These are phyloP conservation scores for Spatulosminthurus flaviceps DNA, from an alignment of 2,888 invertebrate genomes.

Conservation along the genomic window DNA sequence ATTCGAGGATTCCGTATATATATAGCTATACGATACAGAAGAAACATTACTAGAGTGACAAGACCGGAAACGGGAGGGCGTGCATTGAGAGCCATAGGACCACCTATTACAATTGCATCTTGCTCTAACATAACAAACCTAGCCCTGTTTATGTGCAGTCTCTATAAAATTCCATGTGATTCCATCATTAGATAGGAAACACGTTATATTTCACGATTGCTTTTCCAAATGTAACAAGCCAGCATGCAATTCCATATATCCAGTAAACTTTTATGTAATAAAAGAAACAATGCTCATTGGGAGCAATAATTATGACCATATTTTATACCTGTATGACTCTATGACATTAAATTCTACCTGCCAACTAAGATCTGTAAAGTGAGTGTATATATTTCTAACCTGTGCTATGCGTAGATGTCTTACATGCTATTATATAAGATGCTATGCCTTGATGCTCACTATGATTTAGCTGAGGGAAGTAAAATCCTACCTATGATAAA, in stretches of 20 bases:
- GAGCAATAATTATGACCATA: neutral
- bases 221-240: neutral
- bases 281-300: neutral
- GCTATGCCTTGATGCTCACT: too few species aligned
- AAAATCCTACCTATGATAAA: too few species aligned
- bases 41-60: too few species aligned
- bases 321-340: neutral
- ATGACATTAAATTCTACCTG: too few species aligned
- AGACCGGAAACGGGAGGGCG: conserved; percentile 61
- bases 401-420: too few species aligned
- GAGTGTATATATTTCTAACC: too few species aligned
- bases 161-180: neutral
- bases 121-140: neutral
- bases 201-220: neutral
- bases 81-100: neutral
- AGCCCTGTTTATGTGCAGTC: conserved; percentile 1
- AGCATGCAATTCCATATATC: neutral
- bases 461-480: too few species aligned
- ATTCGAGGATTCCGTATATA: neutral
- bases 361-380: too few species aligned
- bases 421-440: too few species aligned
- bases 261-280: conserved; percentile 2
- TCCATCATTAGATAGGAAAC: conserved; percentile 10
- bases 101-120: conserved; percentile 15
- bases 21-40: too few species aligned